A percentile compares a stretch with the other conserved stretches of the same genome.
Conservation (phyloP, 1,140 invertebrate genomes). For the Drosophila neocordata region DNA sequence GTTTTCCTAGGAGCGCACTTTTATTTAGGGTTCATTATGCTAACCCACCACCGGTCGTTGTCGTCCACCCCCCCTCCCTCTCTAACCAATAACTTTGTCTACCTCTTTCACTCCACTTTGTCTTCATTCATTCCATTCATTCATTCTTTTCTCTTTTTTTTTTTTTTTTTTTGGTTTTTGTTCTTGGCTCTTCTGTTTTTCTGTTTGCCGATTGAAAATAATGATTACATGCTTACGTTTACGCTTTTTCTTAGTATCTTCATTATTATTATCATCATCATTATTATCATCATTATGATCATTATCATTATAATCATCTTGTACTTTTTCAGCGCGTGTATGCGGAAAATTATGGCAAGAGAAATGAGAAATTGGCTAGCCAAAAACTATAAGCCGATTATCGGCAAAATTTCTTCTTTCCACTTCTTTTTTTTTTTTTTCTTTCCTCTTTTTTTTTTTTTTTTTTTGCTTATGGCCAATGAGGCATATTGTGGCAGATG, state of each 20-base stretch:
- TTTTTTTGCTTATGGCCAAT: slow-evolving; percentile 32
- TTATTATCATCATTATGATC: background rate
- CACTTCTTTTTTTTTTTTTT: background rate
- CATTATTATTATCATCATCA: background rate
- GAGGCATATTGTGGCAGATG: slow-evolving; percentile 43
- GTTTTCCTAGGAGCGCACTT: slow-evolving; percentile 57
- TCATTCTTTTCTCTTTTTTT: background rate
- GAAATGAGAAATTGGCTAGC: slow-evolving; percentile 47
- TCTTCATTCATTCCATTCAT: background rate
- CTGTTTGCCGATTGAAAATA: slow-evolving; percentile 59
- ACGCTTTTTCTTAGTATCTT: slow-evolving; percentile 38
- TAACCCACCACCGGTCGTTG: slow-evolving; percentile 28
- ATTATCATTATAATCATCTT: background rate
- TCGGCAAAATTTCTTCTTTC: slow-evolving; percentile 44
- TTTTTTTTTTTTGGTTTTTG: background rate
- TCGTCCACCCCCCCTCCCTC: too few species aligned
- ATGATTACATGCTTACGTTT: slow-evolving; percentile 61
- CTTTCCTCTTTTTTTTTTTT: background rate
- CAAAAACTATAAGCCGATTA: slow-evolving; percentile 66
- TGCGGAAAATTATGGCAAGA: slow-evolving; percentile 47
- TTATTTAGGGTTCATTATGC: slow-evolving; percentile 72
- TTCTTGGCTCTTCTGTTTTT: background rate
- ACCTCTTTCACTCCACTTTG: background rate
- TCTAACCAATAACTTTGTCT: background rate
- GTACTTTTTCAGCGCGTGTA: slow-evolving; percentile 17